Percentiles rank a stretch among this genome's conserved stretches.
Evolutionary conservation across 37 sponge, comb jelly and placozoan genomes (phyloP).

Genomic region (Oscarella lobularis): DNA sequence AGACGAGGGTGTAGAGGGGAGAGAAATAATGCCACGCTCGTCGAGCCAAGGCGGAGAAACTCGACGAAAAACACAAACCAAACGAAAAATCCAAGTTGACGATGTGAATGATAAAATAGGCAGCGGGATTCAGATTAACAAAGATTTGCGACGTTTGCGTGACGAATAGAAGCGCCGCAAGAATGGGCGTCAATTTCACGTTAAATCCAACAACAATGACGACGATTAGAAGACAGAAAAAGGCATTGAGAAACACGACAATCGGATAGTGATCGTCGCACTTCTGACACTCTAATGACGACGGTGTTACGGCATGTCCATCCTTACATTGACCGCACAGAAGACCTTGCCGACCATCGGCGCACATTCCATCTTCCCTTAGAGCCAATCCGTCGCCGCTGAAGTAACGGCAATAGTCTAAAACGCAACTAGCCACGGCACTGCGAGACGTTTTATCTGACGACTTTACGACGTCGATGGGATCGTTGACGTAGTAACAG

Average conservation of each 20-base stretch:
- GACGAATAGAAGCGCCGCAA: background rate
- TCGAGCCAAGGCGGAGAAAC: background rate
- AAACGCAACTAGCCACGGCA: background rate
- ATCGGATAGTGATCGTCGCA: background rate
- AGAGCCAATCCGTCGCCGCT: too few species aligned
- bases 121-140: background rate
- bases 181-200: background rate
- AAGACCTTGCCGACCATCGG: constrained; percentile 36
- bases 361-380: constrained; percentile 28
- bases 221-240: background rate
- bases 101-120: background rate
- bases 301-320: constrained; percentile 52
- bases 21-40: background rate
- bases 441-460: background rate
- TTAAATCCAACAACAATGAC: background rate
- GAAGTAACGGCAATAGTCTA: background rate
- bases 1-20: background rate
- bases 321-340: constrained; percentile 65
- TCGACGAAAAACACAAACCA: background rate
- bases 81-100: constrained; percentile 1
- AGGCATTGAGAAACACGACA: background rate
- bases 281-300: constrained; percentile 25
- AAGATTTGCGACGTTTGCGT: background rate
- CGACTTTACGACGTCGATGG: background rate
- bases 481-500: background rate